phyloP scores from a whole-genome alignment of 2,797 vertebrate species.

The Pangasius djambal region DNA sequence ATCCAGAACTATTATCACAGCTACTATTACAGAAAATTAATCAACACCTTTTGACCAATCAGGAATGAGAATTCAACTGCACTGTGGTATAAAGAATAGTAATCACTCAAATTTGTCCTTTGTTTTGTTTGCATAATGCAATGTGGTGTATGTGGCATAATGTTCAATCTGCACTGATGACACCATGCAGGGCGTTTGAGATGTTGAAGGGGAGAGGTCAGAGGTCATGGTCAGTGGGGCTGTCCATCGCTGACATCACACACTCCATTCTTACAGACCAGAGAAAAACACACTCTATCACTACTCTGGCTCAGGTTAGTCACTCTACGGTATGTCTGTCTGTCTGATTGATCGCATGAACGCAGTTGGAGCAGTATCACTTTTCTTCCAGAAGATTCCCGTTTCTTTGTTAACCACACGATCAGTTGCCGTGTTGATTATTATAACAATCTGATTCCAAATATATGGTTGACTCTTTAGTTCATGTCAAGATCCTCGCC shows the following conservation, averaged over 20 bases:
- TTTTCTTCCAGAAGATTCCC: neutral
- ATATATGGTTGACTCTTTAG: neutral
- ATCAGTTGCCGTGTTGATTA: neutral
- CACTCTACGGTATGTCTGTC: neutral
- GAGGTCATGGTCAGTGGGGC: constrained; percentile 90
- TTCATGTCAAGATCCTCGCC: neutral
- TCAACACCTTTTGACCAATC: neutral
- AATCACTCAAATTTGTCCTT: neutral
- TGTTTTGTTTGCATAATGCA: neutral
- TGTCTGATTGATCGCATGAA: neutral
- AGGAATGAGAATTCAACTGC: neutral
- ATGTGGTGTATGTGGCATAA: neutral
- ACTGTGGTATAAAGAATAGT: neutral
- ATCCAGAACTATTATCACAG: neutral
- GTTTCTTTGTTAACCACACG: neutral
- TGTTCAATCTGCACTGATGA: neutral
- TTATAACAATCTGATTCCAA: neutral
- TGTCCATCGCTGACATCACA: constrained; percentile 90
- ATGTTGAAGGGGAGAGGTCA: constrained; percentile 87
- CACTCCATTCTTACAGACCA: constrained; percentile 86
- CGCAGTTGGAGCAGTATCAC: neutral
- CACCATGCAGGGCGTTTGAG: constrained; percentile 82
- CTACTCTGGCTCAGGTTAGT: constrained; percentile 89
- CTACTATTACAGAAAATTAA: neutral
- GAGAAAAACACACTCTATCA: constrained; percentile 89